Conservation (phyloP, 2,888 invertebrate genomes). For the Ferrisia virgata region DNA sequence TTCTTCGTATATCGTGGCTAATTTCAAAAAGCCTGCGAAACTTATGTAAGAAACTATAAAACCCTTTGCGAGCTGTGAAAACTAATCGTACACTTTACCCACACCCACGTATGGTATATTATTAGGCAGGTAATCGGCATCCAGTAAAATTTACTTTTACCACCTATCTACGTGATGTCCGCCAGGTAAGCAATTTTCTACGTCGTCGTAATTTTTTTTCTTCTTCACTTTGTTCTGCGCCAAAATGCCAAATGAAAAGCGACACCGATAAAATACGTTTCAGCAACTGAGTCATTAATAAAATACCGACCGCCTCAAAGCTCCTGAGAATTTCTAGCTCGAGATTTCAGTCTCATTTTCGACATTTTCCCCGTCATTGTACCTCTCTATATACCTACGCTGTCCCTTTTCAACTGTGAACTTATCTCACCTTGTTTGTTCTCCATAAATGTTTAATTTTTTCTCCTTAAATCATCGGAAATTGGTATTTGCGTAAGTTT, state of each 20-base stretch:
- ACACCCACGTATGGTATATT: too few species aligned
- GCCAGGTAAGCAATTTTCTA: background rate
- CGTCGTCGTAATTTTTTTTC: background rate
- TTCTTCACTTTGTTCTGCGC: background rate
- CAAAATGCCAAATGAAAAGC: background rate
- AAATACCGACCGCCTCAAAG: constrained; percentile 4
- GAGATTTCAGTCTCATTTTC: background rate
- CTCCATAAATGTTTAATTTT: background rate
- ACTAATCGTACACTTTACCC: background rate
- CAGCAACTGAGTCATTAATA: background rate
- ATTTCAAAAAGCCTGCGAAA: background rate
- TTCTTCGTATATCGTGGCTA: background rate
- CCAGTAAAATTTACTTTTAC: background rate
- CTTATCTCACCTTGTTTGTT: background rate
- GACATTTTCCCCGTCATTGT: background rate
- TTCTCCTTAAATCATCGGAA: background rate
- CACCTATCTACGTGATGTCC: background rate
- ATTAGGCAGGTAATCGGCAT: too few species aligned
- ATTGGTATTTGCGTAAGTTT: background rate
- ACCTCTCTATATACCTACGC: too few species aligned
- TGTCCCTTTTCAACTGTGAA: background rate
- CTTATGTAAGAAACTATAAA: background rate
- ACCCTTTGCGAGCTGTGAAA: background rate
- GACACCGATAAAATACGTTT: background rate
- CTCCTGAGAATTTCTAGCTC: background rate